Conservation (phyloP, 2,888 invertebrate genomes). For the Dolichopus griseipennis region DNA sequence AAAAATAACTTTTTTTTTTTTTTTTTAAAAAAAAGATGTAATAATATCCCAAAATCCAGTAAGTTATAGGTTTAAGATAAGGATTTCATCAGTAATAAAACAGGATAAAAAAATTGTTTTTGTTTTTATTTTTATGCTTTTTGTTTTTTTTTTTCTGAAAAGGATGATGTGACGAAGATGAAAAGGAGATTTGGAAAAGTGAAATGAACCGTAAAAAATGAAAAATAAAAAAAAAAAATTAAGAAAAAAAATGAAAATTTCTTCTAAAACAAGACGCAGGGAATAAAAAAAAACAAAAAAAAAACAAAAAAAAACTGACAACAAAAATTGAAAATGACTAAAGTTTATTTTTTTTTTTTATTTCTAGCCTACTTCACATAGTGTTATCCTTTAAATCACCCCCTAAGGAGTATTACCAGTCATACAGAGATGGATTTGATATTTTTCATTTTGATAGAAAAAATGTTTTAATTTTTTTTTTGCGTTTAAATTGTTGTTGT, state of each 20-base stretch:
- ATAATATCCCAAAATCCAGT: not conserved
- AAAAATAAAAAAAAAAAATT: too few species aligned
- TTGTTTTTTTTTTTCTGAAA: too few species aligned
- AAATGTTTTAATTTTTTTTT: not conserved
- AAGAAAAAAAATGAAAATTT: not conserved
- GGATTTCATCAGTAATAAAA: not conserved
- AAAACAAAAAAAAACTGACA: too few species aligned
- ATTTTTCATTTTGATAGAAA: not conserved
- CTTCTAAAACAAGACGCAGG: too few species aligned
- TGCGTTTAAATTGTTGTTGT: not conserved
- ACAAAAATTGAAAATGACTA: not conserved
- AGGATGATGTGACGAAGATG: not conserved
- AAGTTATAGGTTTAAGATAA: not conserved
- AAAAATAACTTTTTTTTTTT: too few species aligned
- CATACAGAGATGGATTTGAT: not conserved
- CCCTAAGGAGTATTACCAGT: slow-evolving; percentile 7
- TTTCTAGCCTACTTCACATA: slow-evolving; percentile 7
- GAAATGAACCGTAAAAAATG: too few species aligned
- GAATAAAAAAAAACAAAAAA: too few species aligned
- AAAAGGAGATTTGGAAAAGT: not conserved
- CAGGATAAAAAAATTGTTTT: not conserved
- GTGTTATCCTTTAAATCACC: slow-evolving; percentile 11
- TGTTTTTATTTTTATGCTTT: too few species aligned
- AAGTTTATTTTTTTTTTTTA: slow-evolving; percentile 4
- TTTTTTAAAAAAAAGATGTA: too few species aligned